Base-by-base conservation (phyloP, 2,113 vertebrate genomes). In the Ammodytes marinus region DNA sequence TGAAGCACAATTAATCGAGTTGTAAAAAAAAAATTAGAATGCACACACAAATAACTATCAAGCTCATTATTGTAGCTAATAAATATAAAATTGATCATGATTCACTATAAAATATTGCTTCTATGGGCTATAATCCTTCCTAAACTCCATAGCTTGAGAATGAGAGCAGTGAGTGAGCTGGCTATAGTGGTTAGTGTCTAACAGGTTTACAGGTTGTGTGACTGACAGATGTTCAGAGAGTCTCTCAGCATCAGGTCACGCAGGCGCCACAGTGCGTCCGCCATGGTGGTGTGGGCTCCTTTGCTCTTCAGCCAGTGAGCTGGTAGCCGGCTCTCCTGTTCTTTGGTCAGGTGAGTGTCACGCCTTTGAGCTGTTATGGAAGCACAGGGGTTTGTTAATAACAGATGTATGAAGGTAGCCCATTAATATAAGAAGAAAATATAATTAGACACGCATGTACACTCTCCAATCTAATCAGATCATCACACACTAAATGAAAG, bases 241-340 rank as follows among this genome's bases (percentile, higher is more conserved):
- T 99, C 98, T 78, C 97, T 94, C 66, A 99, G 95, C 98, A 99
- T 99, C 90, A 99, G 91, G 92, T 99, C 98, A 79, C 98, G 96
- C 76, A 99, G 96, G 64, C 98, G 96, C 98, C 98, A 99, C 57
- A 99, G 80, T 0, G 98, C 98, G 10, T 99, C 98, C 0, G 96
- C 98, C 98, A 99, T 99, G 35, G 98, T 99, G 49, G 96, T 98
- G 86, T 99, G 98, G 77, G 98, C 98, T 50, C 98, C 98, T 94
- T 99, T 99, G 90, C 98, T 99, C 86, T 99, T 99, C 85, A 99
- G 88, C 98, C 98, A 99, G 88, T 99, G 98, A 11, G 96, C 95
- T 27, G 98, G 98, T 59, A 99, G 96, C 5, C 97, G 95, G 88
- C 97, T 97, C 90, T 99, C 98, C 77, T 99, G 98, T 76, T 99